Base-by-base conservation (phyloP, 2,888 invertebrate species). In the Aphelenchoides bicaudatus region DNA sequence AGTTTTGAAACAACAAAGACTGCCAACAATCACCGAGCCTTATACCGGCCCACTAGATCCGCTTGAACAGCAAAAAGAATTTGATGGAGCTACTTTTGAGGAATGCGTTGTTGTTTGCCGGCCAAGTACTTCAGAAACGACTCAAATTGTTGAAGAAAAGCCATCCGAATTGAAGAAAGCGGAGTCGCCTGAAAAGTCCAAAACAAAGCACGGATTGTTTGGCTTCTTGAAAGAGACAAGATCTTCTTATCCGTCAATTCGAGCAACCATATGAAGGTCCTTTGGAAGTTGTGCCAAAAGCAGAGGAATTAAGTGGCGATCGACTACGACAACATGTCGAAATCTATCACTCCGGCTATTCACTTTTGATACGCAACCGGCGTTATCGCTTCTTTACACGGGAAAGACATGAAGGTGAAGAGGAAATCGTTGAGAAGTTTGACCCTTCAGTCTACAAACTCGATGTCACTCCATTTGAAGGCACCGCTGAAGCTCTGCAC, bases 301-400 rank as follows among this genome's bases (percentile, higher is more conserved):
- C 16, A 19, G 43, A 43, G 23, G 21, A 43, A 25, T 25, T 43
- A 25, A 6, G 21, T 6, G 10, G 21, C 16, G 10, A 10, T 8
- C 5, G 39, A 6, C 49, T 49, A 8, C 49, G 49, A n/a, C 8
- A 8, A 30, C 31, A 49, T 8, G 31, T 49, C 6, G n/a, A 49
- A 16, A 30, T 47, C 31, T 49, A 49, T 19, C 49, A 49, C 46
- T 49, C 49, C 6, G 49, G 49, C 8, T 31, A 8, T n/a, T 47
- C 43, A 6, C 13, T 34, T 16, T 13, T 16, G 34, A 34, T 13
- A 13, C 13, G 39, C 10, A 49, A n/a, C 49, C 31, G 49, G 13
- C 8, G n/a, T 6, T 49, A 49, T n/a, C 31, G 49, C 8, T 47
- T 47, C 31, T 49, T 49, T 47, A 49, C 31, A 8, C 31, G 49